Percentiles rank a stretch among this genome's conserved stretches.
Evolutionary conservation across 92 coral and sea anemone genomes (phyloP).

Genomic region (Actinernus sp.): DNA sequence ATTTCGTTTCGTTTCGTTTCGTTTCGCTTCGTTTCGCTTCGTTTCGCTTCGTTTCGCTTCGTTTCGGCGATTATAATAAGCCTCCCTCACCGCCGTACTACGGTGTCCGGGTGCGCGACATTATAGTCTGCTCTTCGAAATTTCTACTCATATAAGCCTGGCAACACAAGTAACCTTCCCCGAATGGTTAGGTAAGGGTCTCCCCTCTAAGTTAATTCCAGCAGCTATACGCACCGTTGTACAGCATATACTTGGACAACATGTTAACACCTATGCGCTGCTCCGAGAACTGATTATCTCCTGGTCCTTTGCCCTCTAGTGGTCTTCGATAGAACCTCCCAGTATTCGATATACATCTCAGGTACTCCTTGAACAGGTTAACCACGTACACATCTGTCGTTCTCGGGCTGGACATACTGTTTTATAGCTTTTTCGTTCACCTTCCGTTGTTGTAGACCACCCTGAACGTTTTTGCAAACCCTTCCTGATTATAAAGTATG

Average conservation of each 20-base stretch:
- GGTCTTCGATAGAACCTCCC: too few relatives aligned
- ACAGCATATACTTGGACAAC: slow-evolving; percentile 1
- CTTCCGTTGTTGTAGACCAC: slow-evolving; percentile 21
- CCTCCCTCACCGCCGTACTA: slow-evolving; percentile 14
- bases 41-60: too few relatives aligned
- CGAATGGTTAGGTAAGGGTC: slow-evolving; percentile 30
- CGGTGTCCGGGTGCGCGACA: slow-evolving; percentile 42
- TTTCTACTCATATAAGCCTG: slow-evolving; percentile 12
- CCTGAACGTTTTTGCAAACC: slow-evolving; percentile 7
- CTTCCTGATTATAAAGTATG: too few relatives aligned
- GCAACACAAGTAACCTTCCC: slow-evolving; percentile 47
- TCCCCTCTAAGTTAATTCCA: slow-evolving; percentile 8
- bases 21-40: too few relatives aligned
- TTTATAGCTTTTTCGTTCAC: neutral
- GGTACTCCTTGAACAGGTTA: neutral
- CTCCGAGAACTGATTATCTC: neutral
- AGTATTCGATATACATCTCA: too few relatives aligned
- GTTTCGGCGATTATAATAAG: too few relatives aligned
- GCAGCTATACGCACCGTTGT: slow-evolving; percentile 8
- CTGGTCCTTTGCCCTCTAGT: neutral
- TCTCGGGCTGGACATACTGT: neutral
- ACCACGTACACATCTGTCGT: neutral
- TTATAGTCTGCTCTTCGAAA: slow-evolving; percentile 50
- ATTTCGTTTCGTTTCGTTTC: too few relatives aligned
- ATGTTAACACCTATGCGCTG: slow-evolving; percentile 20